These are phyloP conservation scores for Megalops atlanticus DNA, from an alignment of 2,113 vertebrate species.

Conservation along the genomic window DNA sequence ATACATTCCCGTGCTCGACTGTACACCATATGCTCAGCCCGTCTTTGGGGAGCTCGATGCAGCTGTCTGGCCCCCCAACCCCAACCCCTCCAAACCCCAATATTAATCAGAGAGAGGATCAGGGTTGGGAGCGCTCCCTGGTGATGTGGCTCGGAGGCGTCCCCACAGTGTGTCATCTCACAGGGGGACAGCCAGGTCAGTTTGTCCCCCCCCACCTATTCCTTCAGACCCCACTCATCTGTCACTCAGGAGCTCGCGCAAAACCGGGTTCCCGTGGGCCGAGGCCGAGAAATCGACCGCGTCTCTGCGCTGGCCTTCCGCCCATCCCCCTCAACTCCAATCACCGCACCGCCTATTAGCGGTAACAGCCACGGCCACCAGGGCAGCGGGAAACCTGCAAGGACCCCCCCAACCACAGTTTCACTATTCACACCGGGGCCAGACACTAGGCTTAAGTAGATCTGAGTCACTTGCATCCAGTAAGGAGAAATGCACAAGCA, in stretches of 20 bases:
- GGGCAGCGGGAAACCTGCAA: too few species aligned
- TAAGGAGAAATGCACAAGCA: neutral
- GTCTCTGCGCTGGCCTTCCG: too few species aligned
- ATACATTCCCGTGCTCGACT: constrained; percentile 56
- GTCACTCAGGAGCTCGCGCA: constrained; percentile 39
- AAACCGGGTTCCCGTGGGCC: neutral
- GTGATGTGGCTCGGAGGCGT: constrained; percentile 30
- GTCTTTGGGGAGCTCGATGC: constrained; percentile 57
- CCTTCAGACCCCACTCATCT: constrained; percentile 51
- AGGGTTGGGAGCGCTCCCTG: constrained; percentile 21
- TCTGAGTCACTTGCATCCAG: neutral
- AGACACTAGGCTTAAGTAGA: neutral
- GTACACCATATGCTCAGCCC: constrained; percentile 63
- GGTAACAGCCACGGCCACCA: neutral
- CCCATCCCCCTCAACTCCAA: too few species aligned
- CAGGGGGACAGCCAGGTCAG: constrained; percentile 51
- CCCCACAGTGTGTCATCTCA: neutral
- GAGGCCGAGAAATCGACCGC: neutral
- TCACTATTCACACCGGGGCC: too few species aligned
- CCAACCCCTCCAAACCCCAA: too few species aligned
- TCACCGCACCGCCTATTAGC: neutral
- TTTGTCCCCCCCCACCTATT: constrained; percentile 32
- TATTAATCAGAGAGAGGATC: constrained; percentile 64
- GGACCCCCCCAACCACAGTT: too few species aligned
- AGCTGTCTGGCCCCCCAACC: constrained; percentile 53